A percentile compares a stretch with the other conserved stretches of the same genome.
Evolutionary conservation across 2,888 invertebrate species (phyloP).

Genomic region (Dasypolia templi): DNA sequence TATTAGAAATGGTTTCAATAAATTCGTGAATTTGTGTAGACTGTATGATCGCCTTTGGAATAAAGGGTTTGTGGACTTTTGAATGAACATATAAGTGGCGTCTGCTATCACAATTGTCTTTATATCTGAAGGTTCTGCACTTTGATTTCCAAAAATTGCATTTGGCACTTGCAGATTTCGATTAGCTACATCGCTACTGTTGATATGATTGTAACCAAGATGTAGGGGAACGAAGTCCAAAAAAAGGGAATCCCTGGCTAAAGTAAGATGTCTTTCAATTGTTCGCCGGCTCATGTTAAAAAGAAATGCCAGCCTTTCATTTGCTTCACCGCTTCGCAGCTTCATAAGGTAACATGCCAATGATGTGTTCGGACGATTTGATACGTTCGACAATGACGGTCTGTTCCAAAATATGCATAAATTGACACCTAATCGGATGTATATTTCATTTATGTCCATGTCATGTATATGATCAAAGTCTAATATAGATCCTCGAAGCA

Average conservation of each 20-base stretch:
- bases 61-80: conserved; percentile 5
- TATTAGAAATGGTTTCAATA: conserved; percentile 16
- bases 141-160: conserved; percentile 7
- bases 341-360: no score
- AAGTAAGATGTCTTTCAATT: neutral
- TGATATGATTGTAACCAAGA: neutral
- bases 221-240: conserved; percentile 1
- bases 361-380: no score
- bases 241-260: conserved; percentile 5
- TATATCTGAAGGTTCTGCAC: neutral
- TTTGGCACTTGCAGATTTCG: conserved; percentile 10
- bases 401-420: no score
- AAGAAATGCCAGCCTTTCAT: no score
- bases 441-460: no score
- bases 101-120: conserved; percentile 8
- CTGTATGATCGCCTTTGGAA: conserved; percentile 12
- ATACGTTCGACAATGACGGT: no score
- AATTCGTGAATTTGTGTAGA: conserved; percentile 12
- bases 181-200: neutral
- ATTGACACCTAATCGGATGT: no score
- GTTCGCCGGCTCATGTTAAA: no score
- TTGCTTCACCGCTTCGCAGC: no score
- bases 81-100: conserved; percentile 4
- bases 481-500: no score
- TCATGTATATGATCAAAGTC: no score